A percentile compares a stretch with the other conserved stretches of the same genome.
phyloP scores from a whole-genome alignment of 1,140 invertebrate genomes.

The Rhopalosiphum padi region DNA sequence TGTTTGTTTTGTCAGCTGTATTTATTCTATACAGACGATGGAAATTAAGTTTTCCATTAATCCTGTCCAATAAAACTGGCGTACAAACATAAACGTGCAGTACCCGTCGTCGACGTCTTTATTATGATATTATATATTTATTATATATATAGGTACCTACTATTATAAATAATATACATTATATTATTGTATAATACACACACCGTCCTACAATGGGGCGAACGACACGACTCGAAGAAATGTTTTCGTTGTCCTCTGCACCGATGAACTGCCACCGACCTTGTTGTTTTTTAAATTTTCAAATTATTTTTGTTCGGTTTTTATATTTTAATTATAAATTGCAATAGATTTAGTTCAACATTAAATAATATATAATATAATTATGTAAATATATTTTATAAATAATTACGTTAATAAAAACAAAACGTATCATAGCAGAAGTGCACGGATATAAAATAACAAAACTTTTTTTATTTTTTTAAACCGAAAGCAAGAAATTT shows the following conservation, averaged over 20 bases:
- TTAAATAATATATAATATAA: neutral
- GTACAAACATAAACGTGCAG: neutral
- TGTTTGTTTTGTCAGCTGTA: conserved; percentile 53
- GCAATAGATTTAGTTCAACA: neutral
- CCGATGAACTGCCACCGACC: neutral
- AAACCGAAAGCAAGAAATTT: neutral
- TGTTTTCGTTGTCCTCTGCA: neutral
- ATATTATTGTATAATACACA: neutral
- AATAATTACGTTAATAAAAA: no score
- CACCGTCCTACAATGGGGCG: neutral
- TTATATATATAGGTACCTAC: neutral
- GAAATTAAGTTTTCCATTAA: conserved; percentile 50
- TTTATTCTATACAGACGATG: conserved; percentile 32
- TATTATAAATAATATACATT: neutral
- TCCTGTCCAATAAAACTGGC: conserved; percentile 18
- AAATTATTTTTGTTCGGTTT: neutral
- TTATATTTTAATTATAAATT: neutral
- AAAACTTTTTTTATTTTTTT: no score
- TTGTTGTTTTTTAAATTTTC: neutral
- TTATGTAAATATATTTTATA: no score
- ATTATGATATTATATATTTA: no score
- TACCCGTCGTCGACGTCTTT: neutral
- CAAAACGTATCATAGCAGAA: no score
- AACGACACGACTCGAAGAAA: neutral
- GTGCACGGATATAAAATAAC: no score